These are phyloP conservation scores for Sphaeramia orbicularis DNA, from an alignment of 2,797 vertebrate species.

Conservation along the genomic window DNA sequence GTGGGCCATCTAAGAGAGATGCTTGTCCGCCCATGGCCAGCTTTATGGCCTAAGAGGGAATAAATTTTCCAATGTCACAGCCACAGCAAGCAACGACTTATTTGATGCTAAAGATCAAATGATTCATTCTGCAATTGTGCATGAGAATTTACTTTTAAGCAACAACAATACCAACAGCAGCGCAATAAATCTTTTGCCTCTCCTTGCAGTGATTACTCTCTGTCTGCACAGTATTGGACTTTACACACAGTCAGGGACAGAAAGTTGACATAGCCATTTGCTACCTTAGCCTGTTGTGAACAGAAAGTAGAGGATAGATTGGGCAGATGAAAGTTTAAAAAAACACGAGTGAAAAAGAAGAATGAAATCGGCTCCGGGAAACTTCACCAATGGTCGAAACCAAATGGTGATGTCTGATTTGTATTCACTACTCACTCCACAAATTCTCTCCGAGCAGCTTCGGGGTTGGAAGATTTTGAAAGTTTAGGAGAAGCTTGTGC, in stretches of 20 bases:
- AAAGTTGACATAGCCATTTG: constrained; percentile 69
- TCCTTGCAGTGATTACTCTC: constrained; percentile 64
- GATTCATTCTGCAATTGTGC: constrained; percentile 80
- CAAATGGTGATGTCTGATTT: constrained; percentile 66
- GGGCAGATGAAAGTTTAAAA: constrained; percentile 51
- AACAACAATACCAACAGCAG: constrained; percentile 70
- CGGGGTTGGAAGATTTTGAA: constrained; percentile 67
- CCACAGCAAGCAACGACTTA: constrained; percentile 73
- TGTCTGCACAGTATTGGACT: constrained; percentile 66
- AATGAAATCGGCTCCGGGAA: constrained; percentile 34
- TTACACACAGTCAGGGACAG: constrained; percentile 55
- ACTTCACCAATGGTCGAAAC: constrained; percentile 53
- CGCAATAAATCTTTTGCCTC: constrained; percentile 67
- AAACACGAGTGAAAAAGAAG: constrained; percentile 47
- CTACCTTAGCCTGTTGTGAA: constrained; percentile 52
- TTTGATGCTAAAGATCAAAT: constrained; percentile 81
- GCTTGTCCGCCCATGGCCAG: constrained; percentile 79
- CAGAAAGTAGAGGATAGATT: constrained; percentile 40
- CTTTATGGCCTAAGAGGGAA: constrained; percentile 78
- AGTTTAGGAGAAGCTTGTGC: constrained; percentile 59
- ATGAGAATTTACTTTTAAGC: constrained; percentile 80
- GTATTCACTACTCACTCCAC: constrained; percentile 67
- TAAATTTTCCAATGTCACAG: constrained; percentile 80
- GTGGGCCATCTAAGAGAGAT: constrained; percentile 75
- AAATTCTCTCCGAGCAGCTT: constrained; percentile 62